A percentile compares a stretch with the other conserved stretches of the same genome.
Conservation (phyloP, 2,888 invertebrate genomes). For the Cantharis lateralis region DNA sequence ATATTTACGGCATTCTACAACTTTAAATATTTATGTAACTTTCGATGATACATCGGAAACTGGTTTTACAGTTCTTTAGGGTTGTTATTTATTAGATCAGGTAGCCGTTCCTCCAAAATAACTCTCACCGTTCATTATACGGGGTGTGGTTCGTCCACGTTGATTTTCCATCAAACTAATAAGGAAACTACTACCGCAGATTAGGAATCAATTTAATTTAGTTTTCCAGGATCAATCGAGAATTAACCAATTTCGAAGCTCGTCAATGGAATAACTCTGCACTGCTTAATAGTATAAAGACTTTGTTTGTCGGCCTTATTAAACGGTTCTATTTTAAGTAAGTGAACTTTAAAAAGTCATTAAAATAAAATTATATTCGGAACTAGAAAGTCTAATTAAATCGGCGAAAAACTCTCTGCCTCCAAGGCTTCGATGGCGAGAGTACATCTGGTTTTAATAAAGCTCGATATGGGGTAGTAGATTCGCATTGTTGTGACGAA, state of each 20-base stretch:
- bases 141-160: background rate
- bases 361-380: background rate
- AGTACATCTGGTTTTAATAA: background rate
- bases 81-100: background rate
- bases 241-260: background rate
- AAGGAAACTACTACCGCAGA: background rate
- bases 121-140: background rate
- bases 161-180: background rate
- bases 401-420: background rate
- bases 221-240: background rate
- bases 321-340: background rate
- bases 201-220: background rate
- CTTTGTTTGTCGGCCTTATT: background rate
- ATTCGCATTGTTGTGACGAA: background rate
- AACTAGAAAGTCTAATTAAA: background rate
- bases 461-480: background rate
- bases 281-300: too few species aligned
- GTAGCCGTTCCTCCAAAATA: background rate
- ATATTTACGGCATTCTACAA: background rate
- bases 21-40: background rate
- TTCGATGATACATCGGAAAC: background rate
- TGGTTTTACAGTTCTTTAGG: background rate
- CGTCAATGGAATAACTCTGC: background rate
- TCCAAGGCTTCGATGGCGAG: background rate
- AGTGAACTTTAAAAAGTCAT: background rate